These are phyloP conservation scores for Ditula angustiorana DNA, from an alignment of 2,888 invertebrate species.

Conservation along the genomic window DNA sequence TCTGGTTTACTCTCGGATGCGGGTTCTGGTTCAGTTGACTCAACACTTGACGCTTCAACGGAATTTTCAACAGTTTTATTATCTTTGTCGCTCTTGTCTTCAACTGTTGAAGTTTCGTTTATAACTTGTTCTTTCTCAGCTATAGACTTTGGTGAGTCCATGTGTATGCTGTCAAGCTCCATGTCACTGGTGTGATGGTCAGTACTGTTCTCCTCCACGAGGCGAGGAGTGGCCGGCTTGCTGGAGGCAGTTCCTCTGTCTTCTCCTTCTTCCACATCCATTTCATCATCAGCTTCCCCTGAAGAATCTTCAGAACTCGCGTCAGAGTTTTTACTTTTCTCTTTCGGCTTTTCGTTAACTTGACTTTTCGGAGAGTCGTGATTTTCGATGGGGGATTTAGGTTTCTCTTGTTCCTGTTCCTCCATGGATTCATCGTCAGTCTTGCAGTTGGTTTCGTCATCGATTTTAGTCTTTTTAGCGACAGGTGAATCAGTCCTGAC, in stretches of 20 bases:
- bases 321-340: slow-evolving; percentile 73
- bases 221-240: slow-evolving; percentile 69
- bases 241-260: slow-evolving; percentile 70
- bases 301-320: slow-evolving; percentile 87
- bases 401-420: slow-evolving; percentile 54
- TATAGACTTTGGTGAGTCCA: slow-evolving; percentile 78
- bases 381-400: slow-evolving; percentile 42
- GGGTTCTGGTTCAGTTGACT: slow-evolving; percentile 50
- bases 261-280: slow-evolving; percentile 87
- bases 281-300: slow-evolving; percentile 88
- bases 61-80: slow-evolving; percentile 48
- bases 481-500: slow-evolving; percentile 58
- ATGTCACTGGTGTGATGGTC: slow-evolving; percentile 81
- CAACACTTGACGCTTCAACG: slow-evolving; percentile 45
- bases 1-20: slow-evolving; percentile 54
- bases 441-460: slow-evolving; percentile 57
- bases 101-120: slow-evolving; percentile 58
- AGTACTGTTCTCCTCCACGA: slow-evolving; percentile 74
- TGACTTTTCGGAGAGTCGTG: slow-evolving; percentile 53
- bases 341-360: slow-evolving; percentile 57
- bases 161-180: slow-evolving; percentile 80
- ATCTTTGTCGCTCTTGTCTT: slow-evolving; percentile 58
- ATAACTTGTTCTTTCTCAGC: slow-evolving; percentile 74
- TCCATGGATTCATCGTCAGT: slow-evolving; percentile 68
- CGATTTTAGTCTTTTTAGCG: slow-evolving; percentile 68